A percentile compares a stretch with the other conserved stretches of the same genome.
phyloP scores from a whole-genome alignment of 2,113 vertebrate species.

The Hucho hucho region DNA sequence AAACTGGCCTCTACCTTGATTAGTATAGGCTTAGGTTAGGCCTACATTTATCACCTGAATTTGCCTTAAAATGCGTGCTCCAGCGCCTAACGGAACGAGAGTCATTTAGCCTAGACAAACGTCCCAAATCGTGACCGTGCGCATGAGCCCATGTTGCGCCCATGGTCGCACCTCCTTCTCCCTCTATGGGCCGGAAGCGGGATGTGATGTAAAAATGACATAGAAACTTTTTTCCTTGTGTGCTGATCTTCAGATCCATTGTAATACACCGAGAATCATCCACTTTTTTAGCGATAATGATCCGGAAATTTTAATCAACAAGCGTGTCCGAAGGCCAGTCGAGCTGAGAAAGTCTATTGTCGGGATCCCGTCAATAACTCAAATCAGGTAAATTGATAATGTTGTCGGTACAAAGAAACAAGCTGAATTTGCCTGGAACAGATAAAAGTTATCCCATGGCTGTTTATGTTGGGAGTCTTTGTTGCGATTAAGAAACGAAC shows the following conservation, averaged over 20 bases:
- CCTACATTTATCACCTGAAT: too few species aligned
- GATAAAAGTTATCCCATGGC: conserved; percentile 35
- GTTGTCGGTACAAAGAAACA: conserved; percentile 21
- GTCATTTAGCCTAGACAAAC: too few species aligned
- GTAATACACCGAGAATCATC: conserved; percentile 34
- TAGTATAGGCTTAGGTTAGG: too few species aligned
- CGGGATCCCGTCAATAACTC: conserved; percentile 20
- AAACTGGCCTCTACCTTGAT: too few species aligned
- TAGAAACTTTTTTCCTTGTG: conserved; percentile 45
- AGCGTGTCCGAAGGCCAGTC: conserved; percentile 16
- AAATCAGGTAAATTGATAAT: conserved; percentile 39
- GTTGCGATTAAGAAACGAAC: conserved; percentile 30
- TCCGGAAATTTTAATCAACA: conserved; percentile 25
- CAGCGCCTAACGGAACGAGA: too few species aligned
- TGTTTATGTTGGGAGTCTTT: conserved; percentile 37
- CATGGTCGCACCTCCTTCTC: conserved; percentile 13
- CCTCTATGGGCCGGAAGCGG: conserved; percentile 68
- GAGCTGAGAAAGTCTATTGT: conserved; percentile 17
- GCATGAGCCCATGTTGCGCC: too few species aligned
- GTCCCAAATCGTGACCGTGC: too few species aligned
- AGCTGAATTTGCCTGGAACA: conserved; percentile 9
- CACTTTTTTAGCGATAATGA: conserved; percentile 35
- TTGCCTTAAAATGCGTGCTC: too few species aligned
- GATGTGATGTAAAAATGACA: conserved; percentile 75
- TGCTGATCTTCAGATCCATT: conserved; percentile 48